Base-by-base conservation (phyloP, 2,113 vertebrate species). In the Podarcis raffonei region DNA sequence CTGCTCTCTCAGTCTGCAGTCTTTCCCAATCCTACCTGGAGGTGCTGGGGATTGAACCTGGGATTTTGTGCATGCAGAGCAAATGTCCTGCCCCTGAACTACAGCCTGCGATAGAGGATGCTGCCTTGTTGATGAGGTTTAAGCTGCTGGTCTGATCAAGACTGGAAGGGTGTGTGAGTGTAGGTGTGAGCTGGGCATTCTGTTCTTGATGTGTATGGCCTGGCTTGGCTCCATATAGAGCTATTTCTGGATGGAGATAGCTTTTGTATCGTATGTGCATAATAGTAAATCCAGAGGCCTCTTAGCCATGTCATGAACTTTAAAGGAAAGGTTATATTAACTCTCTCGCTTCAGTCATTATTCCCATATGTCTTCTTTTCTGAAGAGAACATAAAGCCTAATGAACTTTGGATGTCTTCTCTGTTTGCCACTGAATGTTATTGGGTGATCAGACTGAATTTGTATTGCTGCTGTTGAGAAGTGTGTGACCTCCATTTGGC, bases 401-500 rank as follows among this genome's bases (percentile, higher is more conserved):
- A 39, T 32, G 77, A 79, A 57, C n/a, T 57, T 1, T 75, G 90
- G 22, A 15, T 84, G 48, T 48, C 3, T 72, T 20, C 2, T n/a
- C 23, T 65, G 32, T 74, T 62, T 71, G 30, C 1, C 78, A 57
- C 27, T 53, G 42, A 88, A 75, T 32, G 9, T 72, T 84, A 81
- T 57, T 71, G 65, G 32, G 27, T 81, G 25, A 42, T 32, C 42
- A 15, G 25, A 89, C 22, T 30, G 25, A 75, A 42, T 37, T 30
- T 90, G 84, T 15, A 74, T 76, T 75, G 69, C 25, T 77, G 48
- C 77, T 59, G 6, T 2, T 89, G 71, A 87, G 81, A 82, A 57
- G 62, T 39, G 2, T 23, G 65, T 27, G 30, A 65, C 6, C 6
- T 32, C 57, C 27, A 25, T 80, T 85, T 25, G 22, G 59, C 90